phyloP scores from a whole-genome alignment of 2,797 vertebrate genomes.

The Hapalemur alaotrensis region DNA sequence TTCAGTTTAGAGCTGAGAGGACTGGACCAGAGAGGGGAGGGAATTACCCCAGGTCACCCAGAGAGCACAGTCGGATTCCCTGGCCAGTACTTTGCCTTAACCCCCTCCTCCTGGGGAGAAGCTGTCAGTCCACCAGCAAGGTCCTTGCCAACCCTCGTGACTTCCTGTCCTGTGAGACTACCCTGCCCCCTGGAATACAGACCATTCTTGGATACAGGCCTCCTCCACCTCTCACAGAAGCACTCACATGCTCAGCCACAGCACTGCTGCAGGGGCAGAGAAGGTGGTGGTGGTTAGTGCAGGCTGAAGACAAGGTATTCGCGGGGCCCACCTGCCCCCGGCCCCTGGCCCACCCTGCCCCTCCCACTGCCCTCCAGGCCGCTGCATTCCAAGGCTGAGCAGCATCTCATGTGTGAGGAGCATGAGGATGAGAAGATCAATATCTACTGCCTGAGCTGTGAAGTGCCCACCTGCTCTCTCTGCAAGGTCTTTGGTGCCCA shows the following conservation, averaged over 20 bases:
- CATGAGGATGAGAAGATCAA: slow-evolving; percentile 94
- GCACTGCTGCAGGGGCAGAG: not conserved
- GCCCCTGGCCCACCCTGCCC: not conserved
- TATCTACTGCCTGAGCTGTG: slow-evolving; percentile 94
- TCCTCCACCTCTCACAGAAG: not conserved
- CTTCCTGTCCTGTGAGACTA: not conserved
- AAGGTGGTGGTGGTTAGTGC: not conserved
- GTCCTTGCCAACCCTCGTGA: not conserved
- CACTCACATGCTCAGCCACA: not conserved
- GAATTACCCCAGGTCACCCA: not conserved
- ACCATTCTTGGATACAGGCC: not conserved
- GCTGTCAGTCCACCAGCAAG: not conserved
- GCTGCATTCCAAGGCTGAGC: slow-evolving; percentile 88
- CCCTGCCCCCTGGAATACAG: not conserved
- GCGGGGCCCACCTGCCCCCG: not conserved
- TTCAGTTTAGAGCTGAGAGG: not conserved
- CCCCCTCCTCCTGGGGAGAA: not conserved
- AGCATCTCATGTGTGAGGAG: slow-evolving; percentile 92
- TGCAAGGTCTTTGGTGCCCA: slow-evolving; percentile 95
- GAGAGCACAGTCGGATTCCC: not conserved
- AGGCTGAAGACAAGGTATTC: not conserved
- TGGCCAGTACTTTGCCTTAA: not conserved
- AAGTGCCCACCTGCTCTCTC: slow-evolving; percentile 94
- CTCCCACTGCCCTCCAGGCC: slow-evolving; percentile 78
- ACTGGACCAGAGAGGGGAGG: not conserved